These are phyloP conservation scores for Phalera bucephala DNA, from an alignment of 2,888 invertebrate species.

Conservation along the genomic window DNA sequence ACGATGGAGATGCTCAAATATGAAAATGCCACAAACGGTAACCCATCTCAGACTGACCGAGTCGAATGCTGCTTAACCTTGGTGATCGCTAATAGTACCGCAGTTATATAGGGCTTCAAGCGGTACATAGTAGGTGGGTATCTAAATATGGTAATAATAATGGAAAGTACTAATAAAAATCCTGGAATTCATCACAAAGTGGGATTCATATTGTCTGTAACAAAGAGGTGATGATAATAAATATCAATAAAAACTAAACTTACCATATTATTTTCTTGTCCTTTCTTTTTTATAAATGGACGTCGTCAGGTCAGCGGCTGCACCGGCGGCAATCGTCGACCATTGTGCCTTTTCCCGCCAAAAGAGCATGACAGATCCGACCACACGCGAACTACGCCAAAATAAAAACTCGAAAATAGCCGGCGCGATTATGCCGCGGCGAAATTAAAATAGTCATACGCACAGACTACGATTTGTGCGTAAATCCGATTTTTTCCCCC, in stretches of 20 bases:
- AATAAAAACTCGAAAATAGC: constrained; percentile 81
- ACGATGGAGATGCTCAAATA: no score
- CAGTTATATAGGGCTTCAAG: no score
- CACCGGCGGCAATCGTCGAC: constrained; percentile 52
- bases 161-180: no score
- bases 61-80: no score
- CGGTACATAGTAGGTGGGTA: no score
- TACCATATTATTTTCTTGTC: constrained; percentile 1
- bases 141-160: no score
- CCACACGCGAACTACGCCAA: constrained; percentile 82
- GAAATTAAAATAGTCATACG: constrained; percentile 73
- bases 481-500: constrained; percentile 56
- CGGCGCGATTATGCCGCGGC: constrained; percentile 58
- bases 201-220: no score
- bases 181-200: no score
- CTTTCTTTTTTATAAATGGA: neutral
- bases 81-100: no score
- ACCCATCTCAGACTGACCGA: no score
- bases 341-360: constrained; percentile 76
- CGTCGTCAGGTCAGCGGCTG: constrained; percentile 35
- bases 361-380: constrained; percentile 61
- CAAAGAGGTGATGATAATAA: no score
- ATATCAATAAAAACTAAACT: neutral
- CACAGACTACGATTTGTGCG: constrained; percentile 32
- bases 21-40: no score